Evolutionary conservation across 2,113 vertebrate genomes (phyloP), one percentile per base, ranked within the genome.

Genomic region (Vombatus ursinus): DNA sequence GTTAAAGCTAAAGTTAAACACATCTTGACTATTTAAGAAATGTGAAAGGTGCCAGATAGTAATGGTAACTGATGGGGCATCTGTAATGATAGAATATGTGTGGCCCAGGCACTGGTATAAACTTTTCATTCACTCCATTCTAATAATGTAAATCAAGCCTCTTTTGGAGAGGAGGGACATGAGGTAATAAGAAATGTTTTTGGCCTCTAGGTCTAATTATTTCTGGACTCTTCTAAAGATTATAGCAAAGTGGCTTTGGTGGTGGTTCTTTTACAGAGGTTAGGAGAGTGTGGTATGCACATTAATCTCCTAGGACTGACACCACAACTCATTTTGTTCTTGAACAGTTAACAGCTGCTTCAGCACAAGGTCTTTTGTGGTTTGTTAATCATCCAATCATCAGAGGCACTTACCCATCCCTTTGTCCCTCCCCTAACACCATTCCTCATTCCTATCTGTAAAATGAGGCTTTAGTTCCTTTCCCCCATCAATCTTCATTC

Each of bases 61-160:
- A 94, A 92, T 92, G 90, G 91, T 91, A 94, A 92, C 95, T 47
- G 90, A 52, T 92, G 84, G 37, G 68, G 95, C 93, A 92, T 93
- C 92, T 52, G 53, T 96, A 96, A 89, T 97, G 96, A 97, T 97
- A 97, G 97, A 97, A 91, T 95, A 89, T 92, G 91, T 97, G 96
- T 97, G 95, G 98, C 96, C 96, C 95, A 96, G 95, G 95, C 94
- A 92, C 94, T 95, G 92, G n/a, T 54, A 93, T 0, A 96, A 94
- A 44, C 89, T 94, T 84, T 84, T 84, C n/a, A 84, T 84, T 84
- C 19, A 44, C 68, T 84, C n/a, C 22, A 2, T 84, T 44, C 68
- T 96, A 91, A 47, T 50, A 48, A 19, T 77, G 93, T 28, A 47
- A 50, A 61, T 96, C 94, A 52, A 31, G 57, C 54, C 50, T 91